These are phyloP conservation scores for Lepidurus packardi DNA, from an alignment of 1,140 invertebrate species.

Conservation along the genomic window DNA sequence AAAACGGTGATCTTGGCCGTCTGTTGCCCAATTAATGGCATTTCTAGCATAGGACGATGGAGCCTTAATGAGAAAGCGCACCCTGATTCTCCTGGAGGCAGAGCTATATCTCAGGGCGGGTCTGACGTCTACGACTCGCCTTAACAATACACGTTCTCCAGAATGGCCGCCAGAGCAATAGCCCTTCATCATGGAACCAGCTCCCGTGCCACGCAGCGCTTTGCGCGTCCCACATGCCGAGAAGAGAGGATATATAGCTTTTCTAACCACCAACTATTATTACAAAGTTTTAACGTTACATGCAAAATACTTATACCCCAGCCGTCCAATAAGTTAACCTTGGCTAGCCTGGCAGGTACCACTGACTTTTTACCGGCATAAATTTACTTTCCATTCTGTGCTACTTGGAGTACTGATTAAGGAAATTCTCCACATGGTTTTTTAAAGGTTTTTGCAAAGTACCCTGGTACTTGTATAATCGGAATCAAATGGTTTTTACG, in stretches of 20 bases:
- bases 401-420: conserved; percentile 1
- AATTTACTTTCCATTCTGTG: conserved; percentile 22
- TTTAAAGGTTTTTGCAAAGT: background rate
- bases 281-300: conserved; percentile 22
- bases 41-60: conserved; percentile 17
- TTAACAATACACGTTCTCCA: conserved; percentile 1
- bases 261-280: conserved; percentile 17
- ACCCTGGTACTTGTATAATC: background rate
- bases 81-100: conserved; percentile 1
- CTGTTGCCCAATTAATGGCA: conserved; percentile 18
- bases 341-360: conserved; percentile 1
- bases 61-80: conserved; percentile 21
- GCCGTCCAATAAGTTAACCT: conserved; percentile 18
- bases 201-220: conserved; percentile 19
- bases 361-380: background rate
- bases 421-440: background rate
- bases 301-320: conserved; percentile 7
- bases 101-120: conserved; percentile 17
- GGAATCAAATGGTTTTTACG: background rate
- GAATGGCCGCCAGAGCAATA: conserved; percentile 17
- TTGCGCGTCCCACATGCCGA: conserved; percentile 17
- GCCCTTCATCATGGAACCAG: conserved; percentile 9
- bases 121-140: conserved; percentile 20
- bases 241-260: conserved; percentile 19
- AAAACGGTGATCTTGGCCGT: conserved; percentile 18